These are phyloP conservation scores for Pseudochirops cupreus DNA, from an alignment of 2,797 vertebrate genomes.

Conservation along the genomic window DNA sequence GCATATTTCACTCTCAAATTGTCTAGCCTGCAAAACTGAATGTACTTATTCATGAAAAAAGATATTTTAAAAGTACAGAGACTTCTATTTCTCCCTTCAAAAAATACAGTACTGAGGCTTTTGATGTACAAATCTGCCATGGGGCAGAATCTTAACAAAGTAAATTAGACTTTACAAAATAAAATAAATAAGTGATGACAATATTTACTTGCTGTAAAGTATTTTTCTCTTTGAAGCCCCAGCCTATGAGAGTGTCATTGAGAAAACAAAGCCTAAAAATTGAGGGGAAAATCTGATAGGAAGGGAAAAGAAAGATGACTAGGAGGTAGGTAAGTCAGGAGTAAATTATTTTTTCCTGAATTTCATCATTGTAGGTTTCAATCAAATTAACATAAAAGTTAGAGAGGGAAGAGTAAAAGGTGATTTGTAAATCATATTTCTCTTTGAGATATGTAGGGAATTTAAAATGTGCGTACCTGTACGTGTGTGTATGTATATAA, in stretches of 20 bases:
- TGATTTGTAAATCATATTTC: neutral
- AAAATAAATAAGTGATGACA: neutral
- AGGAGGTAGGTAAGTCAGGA: neutral
- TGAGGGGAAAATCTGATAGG: neutral
- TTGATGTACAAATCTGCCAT: no score
- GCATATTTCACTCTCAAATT: no score
- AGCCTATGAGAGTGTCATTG: neutral
- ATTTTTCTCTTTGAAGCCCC: neutral
- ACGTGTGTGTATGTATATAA: neutral
- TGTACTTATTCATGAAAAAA: neutral
- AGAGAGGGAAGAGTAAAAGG: neutral
- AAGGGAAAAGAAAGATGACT: neutral
- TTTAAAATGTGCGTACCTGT: neutral
- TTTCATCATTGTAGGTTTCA: neutral
- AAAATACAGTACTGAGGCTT: no score
- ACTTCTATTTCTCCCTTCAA: no score
- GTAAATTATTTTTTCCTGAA: neutral
- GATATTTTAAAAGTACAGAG: neutral
- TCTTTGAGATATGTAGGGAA: neutral
- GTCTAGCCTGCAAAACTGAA: neutral
- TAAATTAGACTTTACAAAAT: neutral
- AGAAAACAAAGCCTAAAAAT: neutral
- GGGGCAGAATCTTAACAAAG: no score
- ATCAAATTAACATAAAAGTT: neutral
- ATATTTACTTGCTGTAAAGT: neutral